phyloP scores from a whole-genome alignment of 2,797 vertebrate species.

The Rhynchotus rufescens region DNA sequence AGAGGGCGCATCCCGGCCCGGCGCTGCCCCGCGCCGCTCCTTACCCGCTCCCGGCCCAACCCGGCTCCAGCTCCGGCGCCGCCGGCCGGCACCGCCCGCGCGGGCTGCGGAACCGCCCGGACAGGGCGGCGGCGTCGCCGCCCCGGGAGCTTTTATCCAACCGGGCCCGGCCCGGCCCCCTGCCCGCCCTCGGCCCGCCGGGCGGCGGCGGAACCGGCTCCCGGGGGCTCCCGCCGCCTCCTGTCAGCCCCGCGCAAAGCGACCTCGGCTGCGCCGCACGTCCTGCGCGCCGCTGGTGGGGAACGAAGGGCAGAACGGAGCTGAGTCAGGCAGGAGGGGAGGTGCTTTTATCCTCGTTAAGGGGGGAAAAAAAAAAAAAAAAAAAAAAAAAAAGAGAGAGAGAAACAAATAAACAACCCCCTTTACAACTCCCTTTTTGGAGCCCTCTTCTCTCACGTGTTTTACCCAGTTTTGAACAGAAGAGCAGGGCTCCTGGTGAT shows the following conservation, averaged over 20 bases:
- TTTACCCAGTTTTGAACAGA: not conserved
- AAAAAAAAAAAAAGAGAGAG: too few relatives aligned
- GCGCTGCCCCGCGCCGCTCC: not conserved
- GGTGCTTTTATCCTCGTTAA: not conserved
- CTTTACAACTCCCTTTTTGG: not conserved
- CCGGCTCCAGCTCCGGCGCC: not conserved
- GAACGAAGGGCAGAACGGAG: not conserved
- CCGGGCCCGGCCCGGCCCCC: not conserved
- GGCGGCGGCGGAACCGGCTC: not conserved
- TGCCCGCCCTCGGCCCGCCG: not conserved
- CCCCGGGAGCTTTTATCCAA: not conserved
- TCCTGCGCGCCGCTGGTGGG: not conserved
- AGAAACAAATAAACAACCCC: not conserved
- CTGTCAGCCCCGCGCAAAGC: not conserved
- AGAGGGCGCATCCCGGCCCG: not conserved
- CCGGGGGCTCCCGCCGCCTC: too few relatives aligned
- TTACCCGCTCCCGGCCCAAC: not conserved
- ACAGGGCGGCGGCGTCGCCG: not conserved
- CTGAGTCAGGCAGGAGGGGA: not conserved
- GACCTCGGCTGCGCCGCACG: too few relatives aligned
- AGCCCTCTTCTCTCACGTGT: too few relatives aligned
- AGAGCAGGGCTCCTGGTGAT: fast-evolving
- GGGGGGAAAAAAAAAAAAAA: not conserved
- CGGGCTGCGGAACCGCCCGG: not conserved
- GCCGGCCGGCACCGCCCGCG: not conserved